Base-by-base conservation (phyloP, 2,888 invertebrate genomes). In the Drosophila borealis region DNA sequence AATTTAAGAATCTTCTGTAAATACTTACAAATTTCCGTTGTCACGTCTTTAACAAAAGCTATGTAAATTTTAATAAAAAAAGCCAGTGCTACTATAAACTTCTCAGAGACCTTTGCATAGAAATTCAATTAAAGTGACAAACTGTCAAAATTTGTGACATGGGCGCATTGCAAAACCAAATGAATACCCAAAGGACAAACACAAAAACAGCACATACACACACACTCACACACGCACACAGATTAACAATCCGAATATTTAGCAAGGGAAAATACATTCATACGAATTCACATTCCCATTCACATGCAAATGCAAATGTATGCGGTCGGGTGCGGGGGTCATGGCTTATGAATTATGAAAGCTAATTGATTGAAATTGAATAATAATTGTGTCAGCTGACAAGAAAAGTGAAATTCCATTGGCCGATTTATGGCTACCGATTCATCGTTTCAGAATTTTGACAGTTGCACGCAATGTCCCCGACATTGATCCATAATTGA, bases 301-400 rank as follows among this genome's bases (percentile, higher is more conserved):
- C 54, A 49, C 56, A 81, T 82, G 63, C 69, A 49, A 48, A 42
- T 48, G 41, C 29, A 48, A 46, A 48, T 62, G 46, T 21, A 10
- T 41, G 10, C 17, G 21, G 44, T 19, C 44, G 21, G 25, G 13
- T 11, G 37, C 37, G 46, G 29, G 29, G 39, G 62, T 37, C 17
- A 34, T 33, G 69, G 50, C 64, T 51, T 63, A 71, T 85, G 79
- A 89, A 89, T 84, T 88, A 89, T 85, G 73, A 79, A 87, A 73
- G 71, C 69, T 84, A 89, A 85, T 89, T 89, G 85, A 89, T 87
- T 74, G 72, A 84, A 88, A 88, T 88, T 88, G 83, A 83, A 88
- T 83, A 83, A 88, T 80, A 82, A 76, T 59, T 36, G 72, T 69
- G 76, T 65, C 76, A 63, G 67, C 57, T 81, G 88, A 82, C 86